phyloP scores from a whole-genome alignment of 2,113 vertebrate species.

The Centropristis striata region DNA sequence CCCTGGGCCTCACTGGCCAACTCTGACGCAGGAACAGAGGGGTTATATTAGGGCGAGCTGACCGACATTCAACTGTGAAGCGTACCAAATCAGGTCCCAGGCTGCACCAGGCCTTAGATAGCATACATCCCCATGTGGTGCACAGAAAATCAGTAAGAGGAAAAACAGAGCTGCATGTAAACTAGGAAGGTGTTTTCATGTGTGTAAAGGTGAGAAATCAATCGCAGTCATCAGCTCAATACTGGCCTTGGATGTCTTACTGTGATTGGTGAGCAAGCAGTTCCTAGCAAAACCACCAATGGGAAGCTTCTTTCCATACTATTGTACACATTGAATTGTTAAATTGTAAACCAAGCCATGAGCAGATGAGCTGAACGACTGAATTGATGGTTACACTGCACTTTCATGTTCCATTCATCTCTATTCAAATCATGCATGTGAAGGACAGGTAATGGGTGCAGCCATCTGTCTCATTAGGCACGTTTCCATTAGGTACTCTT shows the following conservation, averaged over 20 bases:
- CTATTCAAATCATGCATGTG: not conserved
- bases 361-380: not conserved
- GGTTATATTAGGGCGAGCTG: conserved; percentile 73
- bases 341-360: not conserved
- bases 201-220: conserved; percentile 13
- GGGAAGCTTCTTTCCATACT: conserved; percentile 13
- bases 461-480: not conserved
- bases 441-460: not conserved
- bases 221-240: conserved; percentile 18
- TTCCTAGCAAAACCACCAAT: conserved; percentile 7
- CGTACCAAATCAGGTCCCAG: conserved; percentile 52
- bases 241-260: not conserved
- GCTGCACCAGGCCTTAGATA: conserved; percentile 46
- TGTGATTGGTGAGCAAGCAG: not conserved
- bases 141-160: conserved; percentile 30
- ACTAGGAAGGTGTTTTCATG: conserved; percentile 4
- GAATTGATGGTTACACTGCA: not conserved
- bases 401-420: not conserved
- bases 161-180: conserved; percentile 13
- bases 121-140: conserved; percentile 28
- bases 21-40: conserved; percentile 72
- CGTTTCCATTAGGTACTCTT: no score
- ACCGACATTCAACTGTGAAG: conserved; percentile 68
- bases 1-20: conserved; percentile 69
- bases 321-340: not conserved